Evolutionary conservation across 2,113 vertebrate genomes (phyloP).

Genomic region (Leptobrachium ailaonicum): DNA sequence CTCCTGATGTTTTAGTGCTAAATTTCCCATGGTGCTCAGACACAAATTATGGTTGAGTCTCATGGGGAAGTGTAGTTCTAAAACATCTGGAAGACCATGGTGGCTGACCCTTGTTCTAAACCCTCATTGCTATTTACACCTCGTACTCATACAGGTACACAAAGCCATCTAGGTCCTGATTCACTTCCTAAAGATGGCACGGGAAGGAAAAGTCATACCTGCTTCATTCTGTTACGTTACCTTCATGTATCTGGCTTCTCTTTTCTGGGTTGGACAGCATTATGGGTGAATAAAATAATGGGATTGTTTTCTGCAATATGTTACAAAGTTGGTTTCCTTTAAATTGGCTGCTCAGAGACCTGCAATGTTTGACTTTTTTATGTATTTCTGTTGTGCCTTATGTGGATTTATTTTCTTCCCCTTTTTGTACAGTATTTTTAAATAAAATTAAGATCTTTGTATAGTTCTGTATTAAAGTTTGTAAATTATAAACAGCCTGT

Average conservation of each 20-base stretch:
- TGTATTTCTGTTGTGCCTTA: constrained; percentile 57
- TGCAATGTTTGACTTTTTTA: constrained; percentile 34
- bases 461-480: constrained; percentile 46
- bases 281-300: neutral
- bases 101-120: too few species aligned
- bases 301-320: constrained; percentile 17
- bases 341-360: constrained; percentile 53
- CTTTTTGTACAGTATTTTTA: constrained; percentile 52
- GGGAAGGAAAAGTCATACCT: too few species aligned
- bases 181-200: too few species aligned
- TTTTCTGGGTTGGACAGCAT: neutral
- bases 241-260: neutral
- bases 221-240: neutral
- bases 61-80: too few species aligned
- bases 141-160: too few species aligned
- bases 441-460: constrained; percentile 45
- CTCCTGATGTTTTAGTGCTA: too few species aligned
- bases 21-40: too few species aligned
- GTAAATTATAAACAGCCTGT: constrained; percentile 45
- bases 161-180: too few species aligned
- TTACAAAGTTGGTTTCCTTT: constrained; percentile 48
- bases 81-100: too few species aligned
- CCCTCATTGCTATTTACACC: too few species aligned
- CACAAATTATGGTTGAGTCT: too few species aligned
- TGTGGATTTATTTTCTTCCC: constrained; percentile 17